Base-by-base conservation (phyloP, 2,797 vertebrate species). In the Pagetopsis macropterus region DNA sequence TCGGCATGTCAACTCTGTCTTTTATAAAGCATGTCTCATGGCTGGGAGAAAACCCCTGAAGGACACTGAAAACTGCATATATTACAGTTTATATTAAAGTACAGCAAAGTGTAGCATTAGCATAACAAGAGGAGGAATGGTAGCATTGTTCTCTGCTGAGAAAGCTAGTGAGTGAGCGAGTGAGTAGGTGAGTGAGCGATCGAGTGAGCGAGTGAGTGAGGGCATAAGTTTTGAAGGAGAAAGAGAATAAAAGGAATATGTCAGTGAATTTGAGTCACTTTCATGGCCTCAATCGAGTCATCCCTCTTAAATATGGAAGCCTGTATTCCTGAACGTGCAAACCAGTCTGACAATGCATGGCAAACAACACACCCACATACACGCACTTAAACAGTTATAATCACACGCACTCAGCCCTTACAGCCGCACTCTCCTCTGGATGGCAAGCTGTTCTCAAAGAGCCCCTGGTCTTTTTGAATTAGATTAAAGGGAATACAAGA, bases 401-500 rank as follows among this genome's bases (percentile, higher is more conserved):
- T 65, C 5, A 21, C 3, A 80, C 15, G 8, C 63, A 44, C 1
- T 37, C 33, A 37, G 6, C 51, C 63, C 54, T 2, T 61, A n/a
- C 54, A 65, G n/a, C 37, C 16, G 6, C 3, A 72, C 62, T 45
- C 14, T 1, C 5, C 60, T 65, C 40, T 23, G 52, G 51, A 75
- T 67, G 57, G 54, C 66, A 72, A 66, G 12, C 19, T 0, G 13
- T 45, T 76, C 37, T 78, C 23, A 72, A 70, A 78, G 55, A 79
- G 43, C 31, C 64, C 19, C 4, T 49, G 61, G 73, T 78, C 70
- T 86, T 75, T 76, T 58, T 76, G 56, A 76, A 76, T 82, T 70
- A 81, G 76, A 82, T 82, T 78, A 83, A 83, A 84, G 44, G 33
- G 54, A 87, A 85, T 81, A 65, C 21, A 61, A 57, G 60, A 73